Evolutionary conservation across 37 sponge, comb jelly and placozoan genomes (phyloP).

Genomic region (Agelas oroides): DNA sequence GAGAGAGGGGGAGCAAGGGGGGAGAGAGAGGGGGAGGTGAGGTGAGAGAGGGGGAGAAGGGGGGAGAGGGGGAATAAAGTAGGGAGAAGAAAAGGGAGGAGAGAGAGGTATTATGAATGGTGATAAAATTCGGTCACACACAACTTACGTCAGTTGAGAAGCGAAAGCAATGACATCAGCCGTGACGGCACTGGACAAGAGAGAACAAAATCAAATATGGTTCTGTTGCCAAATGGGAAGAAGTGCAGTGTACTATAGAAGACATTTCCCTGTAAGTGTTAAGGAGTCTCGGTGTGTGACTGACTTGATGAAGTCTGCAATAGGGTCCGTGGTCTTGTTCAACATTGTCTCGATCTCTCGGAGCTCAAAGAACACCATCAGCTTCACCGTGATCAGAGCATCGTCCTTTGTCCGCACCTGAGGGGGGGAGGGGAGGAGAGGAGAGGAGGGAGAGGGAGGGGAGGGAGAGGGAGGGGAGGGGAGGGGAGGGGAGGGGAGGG

Average conservation of each 20-base stretch:
- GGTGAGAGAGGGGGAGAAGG: constrained; percentile 14
- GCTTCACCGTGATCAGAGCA: constrained; percentile 87
- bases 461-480: no score
- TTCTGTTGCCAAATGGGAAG: no score
- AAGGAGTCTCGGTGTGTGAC: no score
- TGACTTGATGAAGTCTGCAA: constrained; percentile 92
- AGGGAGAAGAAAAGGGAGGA: not conserved
- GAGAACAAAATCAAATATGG: no score
- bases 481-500: no score
- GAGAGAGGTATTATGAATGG: no score
- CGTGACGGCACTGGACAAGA: constrained; percentile 59
- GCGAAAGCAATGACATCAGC: constrained; percentile 91
- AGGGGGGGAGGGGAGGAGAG: no score
- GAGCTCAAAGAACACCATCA: constrained; percentile 93
- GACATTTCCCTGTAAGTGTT: no score
- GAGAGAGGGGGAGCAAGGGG: not conserved
- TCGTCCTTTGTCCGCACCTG: constrained; percentile 91
- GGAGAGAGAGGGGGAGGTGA: constrained; percentile 8
- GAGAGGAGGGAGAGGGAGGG: no score
- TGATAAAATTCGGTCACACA: not conserved
- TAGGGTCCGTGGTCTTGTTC: constrained; percentile 87
- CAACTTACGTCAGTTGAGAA: constrained; percentile 77
- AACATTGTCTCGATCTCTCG: constrained; percentile 82
- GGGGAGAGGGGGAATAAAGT: constrained; percentile 8
- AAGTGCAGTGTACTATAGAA: no score